These are phyloP conservation scores for Oeneis ivallda DNA, from an alignment of 2,888 invertebrate genomes.

Conservation along the genomic window DNA sequence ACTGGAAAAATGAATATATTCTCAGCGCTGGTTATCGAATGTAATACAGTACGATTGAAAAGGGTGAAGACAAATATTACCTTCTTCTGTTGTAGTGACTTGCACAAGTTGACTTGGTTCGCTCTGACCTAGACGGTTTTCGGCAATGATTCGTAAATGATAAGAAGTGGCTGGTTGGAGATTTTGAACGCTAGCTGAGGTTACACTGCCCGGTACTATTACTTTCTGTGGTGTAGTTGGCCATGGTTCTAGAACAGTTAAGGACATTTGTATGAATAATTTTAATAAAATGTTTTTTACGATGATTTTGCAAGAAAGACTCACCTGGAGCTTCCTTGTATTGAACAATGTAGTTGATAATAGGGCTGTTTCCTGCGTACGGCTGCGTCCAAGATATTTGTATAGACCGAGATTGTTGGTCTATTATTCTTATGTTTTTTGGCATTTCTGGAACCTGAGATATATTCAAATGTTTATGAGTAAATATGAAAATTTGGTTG, in stretches of 20 bases:
- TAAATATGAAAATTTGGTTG: too few species aligned
- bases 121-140: conserved; percentile 93
- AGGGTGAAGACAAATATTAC: conserved; percentile 53
- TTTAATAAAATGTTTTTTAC: neutral
- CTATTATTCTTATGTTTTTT: conserved; percentile 90
- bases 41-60: neutral
- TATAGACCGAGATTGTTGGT: conserved; percentile 91
- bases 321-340: conserved; percentile 92
- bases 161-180: conserved; percentile 93
- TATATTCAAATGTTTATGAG: neutral
- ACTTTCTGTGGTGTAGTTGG: conserved; percentile 91
- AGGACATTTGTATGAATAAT: neutral
- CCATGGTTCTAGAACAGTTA: conserved; percentile 85
- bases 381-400: conserved; percentile 95
- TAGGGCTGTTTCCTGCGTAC: conserved; percentile 93
- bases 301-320: neutral
- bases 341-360: conserved; percentile 93
- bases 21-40: too few species aligned
- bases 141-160: conserved; percentile 93
- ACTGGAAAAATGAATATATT: conserved; percentile 62
- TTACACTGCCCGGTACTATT: conserved; percentile 91
- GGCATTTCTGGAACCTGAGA: conserved; percentile 93
- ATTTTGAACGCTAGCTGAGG: conserved; percentile 89
- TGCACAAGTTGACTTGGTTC: conserved; percentile 92
- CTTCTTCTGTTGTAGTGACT: conserved; percentile 92